Conservation (phyloP, 1,140 invertebrate species). For the Bathynomus jamesi region DNA sequence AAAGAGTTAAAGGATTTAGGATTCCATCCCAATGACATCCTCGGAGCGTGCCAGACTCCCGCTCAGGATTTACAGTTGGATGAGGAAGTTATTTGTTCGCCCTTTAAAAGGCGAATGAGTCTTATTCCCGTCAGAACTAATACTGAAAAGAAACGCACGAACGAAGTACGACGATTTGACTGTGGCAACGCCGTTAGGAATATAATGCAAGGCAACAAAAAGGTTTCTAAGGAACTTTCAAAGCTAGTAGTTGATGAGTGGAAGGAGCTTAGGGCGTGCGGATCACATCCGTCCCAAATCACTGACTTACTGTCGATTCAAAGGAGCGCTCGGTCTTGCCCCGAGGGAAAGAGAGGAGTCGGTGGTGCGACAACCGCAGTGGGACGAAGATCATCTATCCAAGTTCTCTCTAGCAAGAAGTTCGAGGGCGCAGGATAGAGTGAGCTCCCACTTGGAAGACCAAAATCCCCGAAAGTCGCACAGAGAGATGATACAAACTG, state of each 20-base stretch:
- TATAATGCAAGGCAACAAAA: background rate
- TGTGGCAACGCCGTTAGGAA: background rate
- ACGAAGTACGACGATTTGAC: background rate
- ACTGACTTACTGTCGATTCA: background rate
- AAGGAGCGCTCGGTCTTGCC: background rate
- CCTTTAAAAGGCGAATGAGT: background rate
- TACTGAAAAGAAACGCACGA: background rate
- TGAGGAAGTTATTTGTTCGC: slow-evolving; percentile 3
- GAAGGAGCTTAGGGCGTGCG: slow-evolving; percentile 12
- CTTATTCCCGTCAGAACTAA: background rate
- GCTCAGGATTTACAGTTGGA: slow-evolving; percentile 5
- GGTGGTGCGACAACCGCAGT: background rate
- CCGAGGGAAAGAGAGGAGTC: background rate
- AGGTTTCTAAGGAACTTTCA: slow-evolving; percentile 13
- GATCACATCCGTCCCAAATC: background rate
- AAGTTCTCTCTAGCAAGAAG: background rate
- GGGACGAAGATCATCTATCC: background rate
- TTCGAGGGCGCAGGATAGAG: background rate
- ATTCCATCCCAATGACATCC: slow-evolving; percentile 12
- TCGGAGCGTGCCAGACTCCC: slow-evolving; percentile 1
- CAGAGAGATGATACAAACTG: background rate
- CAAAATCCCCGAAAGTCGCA: slow-evolving; percentile 4
- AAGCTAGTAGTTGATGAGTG: slow-evolving; percentile 21
- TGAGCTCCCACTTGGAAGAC: background rate
- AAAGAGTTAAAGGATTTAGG: background rate